Base-by-base conservation (phyloP, 2,797 vertebrate genomes). In the Sparidentex hasta region DNA sequence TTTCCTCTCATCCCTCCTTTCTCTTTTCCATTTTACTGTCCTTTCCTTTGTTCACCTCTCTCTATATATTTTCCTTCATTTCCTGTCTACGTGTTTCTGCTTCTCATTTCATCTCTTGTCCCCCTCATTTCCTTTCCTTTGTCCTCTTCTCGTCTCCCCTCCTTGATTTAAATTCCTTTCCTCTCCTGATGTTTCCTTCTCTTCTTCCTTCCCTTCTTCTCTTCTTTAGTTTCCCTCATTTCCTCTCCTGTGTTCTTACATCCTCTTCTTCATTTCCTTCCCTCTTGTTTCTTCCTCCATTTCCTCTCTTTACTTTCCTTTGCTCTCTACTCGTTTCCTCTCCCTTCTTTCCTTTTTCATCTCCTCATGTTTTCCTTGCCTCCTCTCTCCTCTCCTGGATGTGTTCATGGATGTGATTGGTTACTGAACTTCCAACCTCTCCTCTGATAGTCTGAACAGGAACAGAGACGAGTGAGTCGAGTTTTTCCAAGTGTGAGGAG, bases 341-440 rank as follows among this genome's bases (percentile, higher is more conserved):
- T 50, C 38, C 11, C 17, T 14, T 12, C 6, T 1, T 52, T 52
- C 2, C 50, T 38, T 38, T 20, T 4, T 27, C 21, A 1, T 23
- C 23, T 18, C 7, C 11, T 5, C 54, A 68, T 11, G 4, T 47
- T 8, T 17, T 17, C 3, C 25, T 61, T 9, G 13, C 14, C 9
- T n/a, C 11, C 27, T 12, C 21, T 12, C 21, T 47, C 56, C 11
- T 52, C 21, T 56, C 41, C 27, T 59, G 11, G 56, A 51, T n/a
- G 1, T 55, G 18, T 5, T 78, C 33, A 0, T 14, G n/a, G n/a
- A 62, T 83, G 85, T 41, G 71, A 81, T 82, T 33, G 29, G 29
- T 29, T 29, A 1, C 3, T 47, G n/a, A 12, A 6, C 63, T 18
- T 29, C 59, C 73, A 58, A 21, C 55, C 56, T 64, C 61, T 73